These are phyloP conservation scores for Schlechtendalia chinensis DNA, from an alignment of 1,140 invertebrate genomes.

Conservation along the genomic window DNA sequence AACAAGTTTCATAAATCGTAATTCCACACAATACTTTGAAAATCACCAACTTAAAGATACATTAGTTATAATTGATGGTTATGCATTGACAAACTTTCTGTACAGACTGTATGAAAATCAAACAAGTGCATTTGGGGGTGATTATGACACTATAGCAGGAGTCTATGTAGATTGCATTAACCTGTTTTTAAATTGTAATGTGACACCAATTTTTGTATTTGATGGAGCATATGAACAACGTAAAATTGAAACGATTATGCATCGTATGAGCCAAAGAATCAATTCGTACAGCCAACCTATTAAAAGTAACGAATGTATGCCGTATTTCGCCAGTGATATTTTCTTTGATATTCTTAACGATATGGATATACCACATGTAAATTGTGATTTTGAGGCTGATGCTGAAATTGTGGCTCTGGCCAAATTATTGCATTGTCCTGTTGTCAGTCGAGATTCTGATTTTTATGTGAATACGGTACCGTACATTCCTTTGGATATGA, in stretches of 20 bases:
- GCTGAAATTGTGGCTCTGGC: constrained; percentile 74
- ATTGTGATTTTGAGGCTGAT: constrained; percentile 84
- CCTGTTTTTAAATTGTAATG: constrained; percentile 68
- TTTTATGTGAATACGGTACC: constrained; percentile 82
- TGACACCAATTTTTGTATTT: constrained; percentile 75
- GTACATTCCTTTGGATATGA: constrained; percentile 75
- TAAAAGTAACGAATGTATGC: constrained; percentile 59
- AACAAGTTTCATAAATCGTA: constrained; percentile 72
- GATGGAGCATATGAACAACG: constrained; percentile 77
- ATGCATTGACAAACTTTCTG: constrained; percentile 71
- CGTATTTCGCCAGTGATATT: constrained; percentile 68
- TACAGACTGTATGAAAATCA: constrained; percentile 65
- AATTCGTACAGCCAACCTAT: constrained; percentile 27
- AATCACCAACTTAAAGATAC: constrained; percentile 67
- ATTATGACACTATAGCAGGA: constrained; percentile 75
- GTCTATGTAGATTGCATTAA: constrained; percentile 70
- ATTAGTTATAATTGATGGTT: constrained; percentile 78
- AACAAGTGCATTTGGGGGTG: constrained; percentile 77
- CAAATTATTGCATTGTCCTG: constrained; percentile 71
- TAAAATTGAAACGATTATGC: constrained; percentile 71
- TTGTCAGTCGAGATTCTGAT: constrained; percentile 87
- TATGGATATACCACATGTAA: constrained; percentile 65
- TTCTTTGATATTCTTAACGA: constrained; percentile 69
- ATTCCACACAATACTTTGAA: constrained; percentile 66
- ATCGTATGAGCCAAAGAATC: constrained; percentile 66